Evolutionary conservation across 1,140 invertebrate genomes (phyloP).

Genomic region (Papilio glaucus): DNA sequence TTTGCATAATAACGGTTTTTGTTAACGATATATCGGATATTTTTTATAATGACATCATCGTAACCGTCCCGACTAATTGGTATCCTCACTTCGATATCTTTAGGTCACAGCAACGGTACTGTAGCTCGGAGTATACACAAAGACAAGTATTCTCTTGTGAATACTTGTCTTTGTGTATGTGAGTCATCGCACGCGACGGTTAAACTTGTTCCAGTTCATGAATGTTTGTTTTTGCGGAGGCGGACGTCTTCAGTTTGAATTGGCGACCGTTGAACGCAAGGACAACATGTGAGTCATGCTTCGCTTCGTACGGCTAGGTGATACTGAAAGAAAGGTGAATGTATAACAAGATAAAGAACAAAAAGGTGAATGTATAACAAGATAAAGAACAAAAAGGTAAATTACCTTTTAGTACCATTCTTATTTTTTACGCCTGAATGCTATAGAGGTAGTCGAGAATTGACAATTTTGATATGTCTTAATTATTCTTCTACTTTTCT

Average conservation of each 20-base stretch:
- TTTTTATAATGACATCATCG: conserved; percentile 18
- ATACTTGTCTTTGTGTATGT: neutral
- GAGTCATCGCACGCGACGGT: conserved; percentile 18
- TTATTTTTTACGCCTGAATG: too few relatives aligned
- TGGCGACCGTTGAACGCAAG: conserved; percentile 26
- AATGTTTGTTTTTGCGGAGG: conserved; percentile 33
- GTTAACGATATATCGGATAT: neutral
- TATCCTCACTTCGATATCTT: conserved; percentile 1
- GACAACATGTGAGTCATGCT: conserved; percentile 3
- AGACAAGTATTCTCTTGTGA: conserved; percentile 3
- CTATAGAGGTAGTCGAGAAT: too few relatives aligned
- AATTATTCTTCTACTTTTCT: too few relatives aligned
- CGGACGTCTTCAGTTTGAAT: conserved; percentile 26
- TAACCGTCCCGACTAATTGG: conserved; percentile 23
- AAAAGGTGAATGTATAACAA: neutral
- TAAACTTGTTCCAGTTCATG: conserved; percentile 26
- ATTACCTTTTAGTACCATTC: too few relatives aligned
- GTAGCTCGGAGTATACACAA: conserved; percentile 3
- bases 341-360: too few relatives aligned
- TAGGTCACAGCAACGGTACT: conserved; percentile 20
- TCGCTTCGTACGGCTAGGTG: neutral
- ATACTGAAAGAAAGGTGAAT: neutral
- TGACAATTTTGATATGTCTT: too few relatives aligned
- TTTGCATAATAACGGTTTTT: conserved; percentile 15
- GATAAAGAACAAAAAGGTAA: too few relatives aligned